Conservation (phyloP, 2,797 vertebrate species). For the Taeniopygia guttata region DNA sequence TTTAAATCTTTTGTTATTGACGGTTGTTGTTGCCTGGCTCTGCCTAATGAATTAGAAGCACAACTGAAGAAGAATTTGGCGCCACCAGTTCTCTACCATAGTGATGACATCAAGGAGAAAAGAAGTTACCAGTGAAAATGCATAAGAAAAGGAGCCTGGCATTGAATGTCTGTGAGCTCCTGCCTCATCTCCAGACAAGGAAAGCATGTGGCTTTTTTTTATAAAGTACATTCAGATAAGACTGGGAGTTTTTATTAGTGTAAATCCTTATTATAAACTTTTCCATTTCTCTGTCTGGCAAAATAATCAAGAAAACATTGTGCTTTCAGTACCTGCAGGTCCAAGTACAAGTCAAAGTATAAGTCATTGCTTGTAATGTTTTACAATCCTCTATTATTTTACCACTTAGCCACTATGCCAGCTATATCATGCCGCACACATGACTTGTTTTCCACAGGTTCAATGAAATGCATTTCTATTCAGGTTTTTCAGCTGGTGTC, state of each 20-base stretch:
- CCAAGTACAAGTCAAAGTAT: not conserved
- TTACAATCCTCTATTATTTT: conserved; percentile 23
- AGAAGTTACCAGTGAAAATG: not conserved
- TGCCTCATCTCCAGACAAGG: not conserved
- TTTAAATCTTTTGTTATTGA: not conserved
- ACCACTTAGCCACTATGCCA: not conserved
- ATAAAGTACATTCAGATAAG: not conserved
- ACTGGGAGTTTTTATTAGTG: not conserved
- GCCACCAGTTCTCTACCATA: not conserved
- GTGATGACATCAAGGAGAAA: not conserved
- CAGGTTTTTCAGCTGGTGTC: not conserved
- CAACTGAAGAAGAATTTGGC: not conserved
- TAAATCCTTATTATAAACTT: not conserved
- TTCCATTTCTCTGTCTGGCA: not conserved
- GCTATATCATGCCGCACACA: not conserved
- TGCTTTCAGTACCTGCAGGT: not conserved
- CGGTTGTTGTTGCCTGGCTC: not conserved
- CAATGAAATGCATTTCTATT: not conserved
- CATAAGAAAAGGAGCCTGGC: not conserved
- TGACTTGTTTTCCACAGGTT: not conserved
- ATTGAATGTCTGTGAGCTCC: not conserved
- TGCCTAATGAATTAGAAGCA: not conserved
- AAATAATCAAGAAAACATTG: not conserved
- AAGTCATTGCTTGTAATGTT: not conserved
- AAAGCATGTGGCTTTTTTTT: not conserved